Evolutionary conservation across 1,140 invertebrate species (phyloP).

Genomic region (Sinonovacula constricta): DNA sequence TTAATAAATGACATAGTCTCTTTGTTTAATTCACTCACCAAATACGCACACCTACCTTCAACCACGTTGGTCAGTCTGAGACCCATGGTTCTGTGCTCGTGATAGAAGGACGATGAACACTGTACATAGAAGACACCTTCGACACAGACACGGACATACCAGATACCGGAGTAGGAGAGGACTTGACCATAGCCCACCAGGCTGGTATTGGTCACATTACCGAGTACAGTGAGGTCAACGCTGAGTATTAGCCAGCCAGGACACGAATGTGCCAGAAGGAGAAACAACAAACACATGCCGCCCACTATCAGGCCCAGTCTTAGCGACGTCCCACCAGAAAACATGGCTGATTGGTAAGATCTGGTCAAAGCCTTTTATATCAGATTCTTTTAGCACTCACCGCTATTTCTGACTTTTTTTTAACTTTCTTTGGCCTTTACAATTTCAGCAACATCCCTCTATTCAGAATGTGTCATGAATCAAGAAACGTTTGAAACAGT

Average conservation of each 20-base stretch:
- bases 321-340: not conserved
- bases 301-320: not conserved
- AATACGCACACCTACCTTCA: not conserved
- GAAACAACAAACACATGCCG: not conserved
- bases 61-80: not conserved
- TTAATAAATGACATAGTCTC: not conserved
- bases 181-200: not conserved
- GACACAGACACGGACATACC: constrained; percentile 5
- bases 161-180: not conserved
- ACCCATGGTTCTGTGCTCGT: constrained; percentile 5
- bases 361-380: too few relatives aligned
- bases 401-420: too few relatives aligned
- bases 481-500: too few relatives aligned
- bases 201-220: too few relatives aligned
- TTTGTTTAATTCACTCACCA: not conserved
- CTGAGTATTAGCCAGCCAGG: constrained; percentile 8
- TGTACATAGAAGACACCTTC: not conserved
- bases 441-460: too few relatives aligned
- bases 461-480: too few relatives aligned
- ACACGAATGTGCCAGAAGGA: not conserved
- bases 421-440: too few relatives aligned
- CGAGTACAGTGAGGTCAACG: constrained; percentile 1
- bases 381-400: too few relatives aligned
- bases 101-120: not conserved
- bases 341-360: too few relatives aligned